phyloP scores from a whole-genome alignment of 2,113 vertebrate species.

The Megaceryle torquata region DNA sequence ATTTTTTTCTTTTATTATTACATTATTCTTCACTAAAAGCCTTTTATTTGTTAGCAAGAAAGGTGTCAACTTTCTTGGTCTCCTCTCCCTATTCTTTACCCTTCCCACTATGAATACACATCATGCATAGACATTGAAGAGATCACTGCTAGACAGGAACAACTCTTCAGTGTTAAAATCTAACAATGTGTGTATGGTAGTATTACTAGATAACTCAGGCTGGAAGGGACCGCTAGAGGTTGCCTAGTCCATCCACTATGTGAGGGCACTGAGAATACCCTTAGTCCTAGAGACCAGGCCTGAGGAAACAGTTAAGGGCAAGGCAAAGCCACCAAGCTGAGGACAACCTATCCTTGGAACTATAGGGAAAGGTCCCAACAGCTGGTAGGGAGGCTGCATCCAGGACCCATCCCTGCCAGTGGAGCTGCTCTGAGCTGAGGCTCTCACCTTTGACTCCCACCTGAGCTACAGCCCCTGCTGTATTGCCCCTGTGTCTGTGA shows the following conservation, averaged over 20 bases:
- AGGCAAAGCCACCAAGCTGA: not conserved
- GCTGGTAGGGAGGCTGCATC: not conserved
- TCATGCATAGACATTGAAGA: not conserved
- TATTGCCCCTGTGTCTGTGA: not conserved
- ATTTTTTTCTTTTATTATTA: not conserved
- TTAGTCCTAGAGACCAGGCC: not conserved
- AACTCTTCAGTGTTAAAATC: not conserved
- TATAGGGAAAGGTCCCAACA: not conserved
- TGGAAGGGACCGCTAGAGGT: not conserved
- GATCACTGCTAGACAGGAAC: not conserved
- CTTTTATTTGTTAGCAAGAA: not conserved
- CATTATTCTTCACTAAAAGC: not conserved
- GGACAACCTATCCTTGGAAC: fast-evolving
- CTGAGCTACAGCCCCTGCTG: not conserved
- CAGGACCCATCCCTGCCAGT: not conserved
- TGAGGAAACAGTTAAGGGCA: not conserved
- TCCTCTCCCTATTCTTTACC: not conserved
- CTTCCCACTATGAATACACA: not conserved
- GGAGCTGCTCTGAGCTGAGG: not conserved
- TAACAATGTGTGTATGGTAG: not conserved
- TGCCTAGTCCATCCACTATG: too few species aligned
- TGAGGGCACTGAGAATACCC: fast-evolving
- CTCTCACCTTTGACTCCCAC: fast-evolving
- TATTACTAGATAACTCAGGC: not conserved
- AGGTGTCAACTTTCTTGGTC: fast-evolving